Evolutionary conservation across 2,113 vertebrate species (phyloP).

Genomic region (Calidris pugnax): DNA sequence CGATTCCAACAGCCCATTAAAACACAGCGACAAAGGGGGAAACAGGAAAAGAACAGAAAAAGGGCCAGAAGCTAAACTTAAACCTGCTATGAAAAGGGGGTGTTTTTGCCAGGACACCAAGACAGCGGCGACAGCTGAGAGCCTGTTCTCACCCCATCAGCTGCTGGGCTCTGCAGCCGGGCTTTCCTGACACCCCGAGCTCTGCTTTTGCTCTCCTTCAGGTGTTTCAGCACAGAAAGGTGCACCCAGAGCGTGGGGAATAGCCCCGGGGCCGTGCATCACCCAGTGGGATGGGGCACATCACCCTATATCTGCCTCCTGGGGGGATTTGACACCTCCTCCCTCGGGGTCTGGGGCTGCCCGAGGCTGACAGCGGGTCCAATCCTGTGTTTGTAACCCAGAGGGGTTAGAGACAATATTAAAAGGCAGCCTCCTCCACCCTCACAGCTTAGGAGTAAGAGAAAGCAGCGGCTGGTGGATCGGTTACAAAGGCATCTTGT

Average conservation of each 20-base stretch:
- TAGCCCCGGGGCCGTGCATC: neutral
- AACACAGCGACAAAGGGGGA: neutral
- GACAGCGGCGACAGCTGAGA: neutral
- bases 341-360: rapidly evolving
- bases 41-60: neutral
- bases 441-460: neutral
- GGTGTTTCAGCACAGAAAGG: neutral
- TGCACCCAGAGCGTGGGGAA: rapidly evolving
- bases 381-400: neutral
- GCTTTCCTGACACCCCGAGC: neutral
- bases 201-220: neutral
- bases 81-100: neutral
- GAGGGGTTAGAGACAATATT: neutral
- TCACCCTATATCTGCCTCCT: neutral
- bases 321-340: neutral
- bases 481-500: constrained; percentile 39
- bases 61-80: constrained; percentile 21
- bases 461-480: neutral
- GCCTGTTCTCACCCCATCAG: neutral
- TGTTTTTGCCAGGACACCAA: constrained; percentile 16
- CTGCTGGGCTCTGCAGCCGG: neutral
- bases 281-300: neutral
- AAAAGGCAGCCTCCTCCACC: neutral
- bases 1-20: neutral
- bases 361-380: rapidly evolving